Base-by-base conservation (phyloP, 2,888 invertebrate genomes). In the Eremobia ochroleuca region DNA sequence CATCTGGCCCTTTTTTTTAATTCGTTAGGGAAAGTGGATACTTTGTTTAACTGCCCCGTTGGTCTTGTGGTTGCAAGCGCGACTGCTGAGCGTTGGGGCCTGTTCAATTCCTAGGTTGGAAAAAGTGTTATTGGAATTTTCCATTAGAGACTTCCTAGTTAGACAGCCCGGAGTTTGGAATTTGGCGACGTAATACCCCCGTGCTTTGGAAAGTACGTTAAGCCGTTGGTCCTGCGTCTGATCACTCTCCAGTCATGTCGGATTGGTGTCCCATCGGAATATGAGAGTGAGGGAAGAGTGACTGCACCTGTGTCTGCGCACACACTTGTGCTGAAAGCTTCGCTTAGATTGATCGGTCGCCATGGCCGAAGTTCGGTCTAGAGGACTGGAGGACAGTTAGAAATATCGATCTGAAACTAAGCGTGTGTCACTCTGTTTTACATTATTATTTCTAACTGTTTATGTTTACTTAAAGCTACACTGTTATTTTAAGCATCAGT, bases 1-100 rank as follows among this genome's bases (percentile, higher is more conserved):
- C 77, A 80, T 78, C 72, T 67, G 52, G 40, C 46, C 49, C 55
- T 70, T 77, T 84, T 81, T 55, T 62, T 74, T 66, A 62, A 73
- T 66, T 71, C 37, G 59, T 79, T 73, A 25, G 59, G 25, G 21
- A 52, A 37, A 67, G 25, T 34, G n/a, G 46, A 62, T 59, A 52
- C n/a, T n/a, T 55, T n/a, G n/a, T 55, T 55, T 11, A 55, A n/a
- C 52, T n/a, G 52, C n/a, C n/a, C 52, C n/a, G 1, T 55, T n/a
- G 11, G 25, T n/a, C 11, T n/a, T n/a, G 11, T 55, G 52, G 9
- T 52, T 52, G 11, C 25, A 52, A 25, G 52, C 3, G 25, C 52
- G 9, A 52, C n/a, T 52, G 25, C 52, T 52, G 52, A 9, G 9
- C 11, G 25, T 11, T n/a, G 52, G 25, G 4, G 13, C 4, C 13